A percentile compares a stretch with the other conserved stretches of the same genome.
These are phyloP conservation scores for Hesperophylax magnus DNA, from an alignment of 1,140 invertebrate species.

Conservation along the genomic window DNA sequence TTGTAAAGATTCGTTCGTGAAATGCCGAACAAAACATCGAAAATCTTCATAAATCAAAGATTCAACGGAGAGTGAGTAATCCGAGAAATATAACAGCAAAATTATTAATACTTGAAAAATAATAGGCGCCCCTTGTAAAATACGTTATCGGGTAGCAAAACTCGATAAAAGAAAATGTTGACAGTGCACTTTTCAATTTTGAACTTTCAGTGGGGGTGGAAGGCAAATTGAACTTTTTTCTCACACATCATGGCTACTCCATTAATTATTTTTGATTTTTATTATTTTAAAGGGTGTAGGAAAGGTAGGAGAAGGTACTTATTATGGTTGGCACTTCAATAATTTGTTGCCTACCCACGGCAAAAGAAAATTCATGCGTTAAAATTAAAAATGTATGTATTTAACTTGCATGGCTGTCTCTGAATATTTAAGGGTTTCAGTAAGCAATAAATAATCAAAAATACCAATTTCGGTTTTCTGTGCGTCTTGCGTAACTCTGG, in stretches of 20 bases:
- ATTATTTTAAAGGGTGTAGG: too few relatives aligned
- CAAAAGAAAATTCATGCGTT: too few relatives aligned
- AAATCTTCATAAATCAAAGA: neutral
- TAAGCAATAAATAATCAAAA: too few relatives aligned
- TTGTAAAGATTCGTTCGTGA: neutral
- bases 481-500: too few relatives aligned
- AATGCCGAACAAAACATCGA: neutral
- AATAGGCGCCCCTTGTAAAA: neutral
- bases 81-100: neutral
- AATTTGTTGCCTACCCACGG: too few relatives aligned
- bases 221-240: neutral
- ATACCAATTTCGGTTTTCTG: too few relatives aligned
- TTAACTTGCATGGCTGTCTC: too few relatives aligned
- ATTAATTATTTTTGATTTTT: too few relatives aligned
- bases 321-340: too few relatives aligned
- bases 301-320: too few relatives aligned
- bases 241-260: neutral
- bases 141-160: neutral
- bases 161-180: neutral
- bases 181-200: neutral
- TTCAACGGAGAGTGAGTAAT: constrained; percentile 7
- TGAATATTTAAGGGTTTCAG: too few relatives aligned
- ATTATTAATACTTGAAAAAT: neutral
- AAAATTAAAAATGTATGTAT: too few relatives aligned
- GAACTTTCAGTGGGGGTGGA: neutral